Percentiles rank a stretch among this genome's conserved stretches.
These are phyloP conservation scores for Melanotaenia boesemani DNA, from an alignment of 2,797 vertebrate genomes.

Conservation along the genomic window DNA sequence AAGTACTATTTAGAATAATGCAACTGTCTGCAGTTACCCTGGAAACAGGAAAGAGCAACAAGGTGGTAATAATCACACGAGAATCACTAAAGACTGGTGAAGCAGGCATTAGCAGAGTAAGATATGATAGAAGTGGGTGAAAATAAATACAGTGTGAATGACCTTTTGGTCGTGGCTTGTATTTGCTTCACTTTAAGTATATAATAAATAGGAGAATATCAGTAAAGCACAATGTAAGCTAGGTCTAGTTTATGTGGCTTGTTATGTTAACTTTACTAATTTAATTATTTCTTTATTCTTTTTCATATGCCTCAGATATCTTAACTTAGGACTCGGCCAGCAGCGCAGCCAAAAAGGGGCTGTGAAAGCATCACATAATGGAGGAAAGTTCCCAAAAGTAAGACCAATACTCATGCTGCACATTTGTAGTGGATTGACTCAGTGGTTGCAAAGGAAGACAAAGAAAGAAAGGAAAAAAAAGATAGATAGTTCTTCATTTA, in stretches of 20 bases:
- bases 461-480: too few relatives aligned
- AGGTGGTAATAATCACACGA: slow-evolving; percentile 73
- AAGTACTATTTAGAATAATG: background rate
- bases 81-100: slow-evolving; percentile 49
- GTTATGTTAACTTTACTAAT: too few relatives aligned
- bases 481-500: too few relatives aligned
- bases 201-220: background rate
- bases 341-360: background rate
- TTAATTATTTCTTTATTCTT: too few relatives aligned
- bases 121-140: slow-evolving; percentile 25
- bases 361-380: background rate
- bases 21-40: slow-evolving; percentile 48
- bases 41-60: slow-evolving; percentile 46
- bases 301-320: too few relatives aligned
- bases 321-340: background rate
- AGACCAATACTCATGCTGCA: background rate
- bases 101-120: slow-evolving; percentile 34
- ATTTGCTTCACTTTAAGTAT: background rate
- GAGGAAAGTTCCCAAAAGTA: background rate
- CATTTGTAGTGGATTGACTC: too few relatives aligned
- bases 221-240: background rate
- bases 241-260: too few relatives aligned
- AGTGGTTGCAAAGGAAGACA: too few relatives aligned
- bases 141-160: background rate
- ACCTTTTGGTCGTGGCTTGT: too few relatives aligned